Evolutionary conservation across 2,113 vertebrate species (phyloP).

Genomic region (Elephantulus edwardii): DNA sequence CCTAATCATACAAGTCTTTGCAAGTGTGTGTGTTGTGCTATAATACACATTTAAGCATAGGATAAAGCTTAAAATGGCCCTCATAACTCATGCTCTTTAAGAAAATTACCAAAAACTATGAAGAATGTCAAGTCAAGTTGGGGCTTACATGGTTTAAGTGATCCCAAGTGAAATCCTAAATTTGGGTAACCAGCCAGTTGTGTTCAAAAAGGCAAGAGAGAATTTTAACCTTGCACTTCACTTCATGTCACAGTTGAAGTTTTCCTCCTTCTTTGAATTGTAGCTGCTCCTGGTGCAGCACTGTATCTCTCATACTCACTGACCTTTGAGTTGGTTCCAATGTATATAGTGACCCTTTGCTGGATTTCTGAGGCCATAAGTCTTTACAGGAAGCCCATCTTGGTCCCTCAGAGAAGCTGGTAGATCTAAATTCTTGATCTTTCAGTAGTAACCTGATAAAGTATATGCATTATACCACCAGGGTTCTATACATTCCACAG

Average conservation of each 20-base stretch:
- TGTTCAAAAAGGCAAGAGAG: constrained; percentile 23
- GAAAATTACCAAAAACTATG: constrained; percentile 45
- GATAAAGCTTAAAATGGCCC: constrained; percentile 26
- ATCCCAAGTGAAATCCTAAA: constrained; percentile 37
- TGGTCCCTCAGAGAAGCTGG: too few relatives aligned
- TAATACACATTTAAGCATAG: neutral
- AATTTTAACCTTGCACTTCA: neutral
- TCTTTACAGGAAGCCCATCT: too few relatives aligned
- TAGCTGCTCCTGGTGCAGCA: too few relatives aligned
- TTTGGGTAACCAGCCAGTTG: constrained; percentile 24
- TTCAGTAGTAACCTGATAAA: too few relatives aligned
- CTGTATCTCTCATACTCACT: too few relatives aligned
- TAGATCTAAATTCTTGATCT: neutral
- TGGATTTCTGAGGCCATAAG: too few relatives aligned
- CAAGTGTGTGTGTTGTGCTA: neutral
- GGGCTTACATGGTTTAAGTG: neutral
- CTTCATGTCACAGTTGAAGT: neutral
- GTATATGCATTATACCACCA: too few relatives aligned
- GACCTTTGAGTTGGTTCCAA: too few relatives aligned
- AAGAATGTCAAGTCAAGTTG: constrained; percentile 19
- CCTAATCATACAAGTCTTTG: neutral
- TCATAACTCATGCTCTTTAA: constrained; percentile 40
- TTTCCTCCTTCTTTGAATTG: neutral
- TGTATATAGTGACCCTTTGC: too few relatives aligned
- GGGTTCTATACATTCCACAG: neutral